Evolutionary conservation across 2,113 vertebrate genomes (phyloP), one percentile per base, ranked within the genome.

Genomic region (Elephas maximus): DNA sequence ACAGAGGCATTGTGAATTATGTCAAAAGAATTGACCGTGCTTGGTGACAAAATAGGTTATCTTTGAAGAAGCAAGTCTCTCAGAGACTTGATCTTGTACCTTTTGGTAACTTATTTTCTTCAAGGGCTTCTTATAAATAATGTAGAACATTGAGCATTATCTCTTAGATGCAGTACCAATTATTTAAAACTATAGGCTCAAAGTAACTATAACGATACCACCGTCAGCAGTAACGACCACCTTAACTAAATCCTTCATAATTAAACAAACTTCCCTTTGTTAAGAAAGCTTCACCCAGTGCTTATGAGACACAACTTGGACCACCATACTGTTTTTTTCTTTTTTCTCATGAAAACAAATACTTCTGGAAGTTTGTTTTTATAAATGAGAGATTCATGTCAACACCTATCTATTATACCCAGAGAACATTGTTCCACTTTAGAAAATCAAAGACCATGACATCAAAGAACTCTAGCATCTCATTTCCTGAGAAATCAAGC

Each of bases 341-440:
- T 48, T 48, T 48, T 48, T 48, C 37, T 71, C 6, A 33, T 71
- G 53, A 60, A 78, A 33, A 89, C 23, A 78, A 37, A 20, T 83
- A 20, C 78, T 95, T 86, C 33, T n/a, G 57, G 53, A 93, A 95
- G 30, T 82, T 95, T 85, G 28, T 74, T 93, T 94, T 88, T 76
- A 69, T 84, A 95, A 89, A 89, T 44, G 48, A 93, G 60, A 78
- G 82, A 76, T 74, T 86, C 44, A 45, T 69, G 28, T 65, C 93
- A 37, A 90, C 11, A 93, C 8, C 5, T 65, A 33, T 73, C 28
- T 83, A 71, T 88, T 91, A 74, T 93, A 79, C 10, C 26, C 63
- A 76, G 82, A 89, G 33, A 95, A 91, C 63, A 87, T 82, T 93
- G 44, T 76, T 96, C 14, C 21, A 44, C 51, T 96, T 92, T 77